Base-by-base conservation (phyloP, 1,140 invertebrate genomes). In the Metaphire vulgaris region DNA sequence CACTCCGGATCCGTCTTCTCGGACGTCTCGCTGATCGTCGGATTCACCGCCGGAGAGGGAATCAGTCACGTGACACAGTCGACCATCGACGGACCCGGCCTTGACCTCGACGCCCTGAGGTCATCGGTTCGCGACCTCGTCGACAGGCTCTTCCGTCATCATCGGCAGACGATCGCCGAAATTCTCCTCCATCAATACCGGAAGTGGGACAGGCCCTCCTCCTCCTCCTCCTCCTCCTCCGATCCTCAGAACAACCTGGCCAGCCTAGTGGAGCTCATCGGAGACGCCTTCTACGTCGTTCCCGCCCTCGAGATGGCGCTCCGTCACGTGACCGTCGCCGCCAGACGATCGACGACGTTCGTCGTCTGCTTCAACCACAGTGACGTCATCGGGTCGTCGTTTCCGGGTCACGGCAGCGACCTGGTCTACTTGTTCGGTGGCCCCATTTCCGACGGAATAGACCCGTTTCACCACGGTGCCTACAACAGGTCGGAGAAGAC, bases 141-240 rank as follows among this genome's bases (percentile, higher is more conserved):
- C 66, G 92, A 94, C 29, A 93, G 94, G 84, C 92, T 95, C 84
- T 90, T 91, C n/a, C 92, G 91, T 82, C 95, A 83, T 74, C 96
- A 98, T 85, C 89, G 97, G 79, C 95, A 94, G 81, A 96, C 99
- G 86, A 97, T 99, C 84, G 96, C 96, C 87, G 95, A 96, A 82
- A 97, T 96, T 64, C 91, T 97, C 31, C 92, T 98, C 79, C 97
- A 98, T 86, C 95, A 98, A 84, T 99, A 99, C 85, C 97, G 94
- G 1, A 95, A 98, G 84, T 98, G 96, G 96, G 94, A 96, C 1
- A 89, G 34, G n/a, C 77, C 74, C 2, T n/a, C n/a, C n/a, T n/a
- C n/a, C n/a, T n/a, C n/a, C n/a, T n/a, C n/a, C n/a, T n/a, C n/a
- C n/a, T n/a, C n/a, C n/a, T n/a, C n/a, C n/a, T 28, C 31, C 16